Conservation (phyloP, 2,113 vertebrate species). For the Heterotis niloticus region DNA sequence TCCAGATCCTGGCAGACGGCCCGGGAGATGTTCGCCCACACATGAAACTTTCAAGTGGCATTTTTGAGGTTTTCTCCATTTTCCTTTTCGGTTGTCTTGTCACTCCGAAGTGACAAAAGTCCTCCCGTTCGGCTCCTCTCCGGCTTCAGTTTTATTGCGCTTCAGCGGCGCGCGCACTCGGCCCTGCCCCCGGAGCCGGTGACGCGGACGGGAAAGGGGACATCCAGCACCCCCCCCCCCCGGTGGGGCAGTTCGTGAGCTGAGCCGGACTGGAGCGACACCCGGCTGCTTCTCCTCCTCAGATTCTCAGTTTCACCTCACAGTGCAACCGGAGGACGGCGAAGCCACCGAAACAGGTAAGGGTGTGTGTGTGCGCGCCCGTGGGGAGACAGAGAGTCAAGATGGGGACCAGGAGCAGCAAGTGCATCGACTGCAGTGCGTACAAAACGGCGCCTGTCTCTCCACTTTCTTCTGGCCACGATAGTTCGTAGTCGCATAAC, state of each 20-base stretch:
- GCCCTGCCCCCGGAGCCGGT: conserved; percentile 4
- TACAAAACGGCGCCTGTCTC: not conserved
- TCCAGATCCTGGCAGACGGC: too few relatives aligned
- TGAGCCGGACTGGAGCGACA: too few relatives aligned
- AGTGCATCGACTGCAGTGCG: not conserved
- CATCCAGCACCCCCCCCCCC: conserved; percentile 3
- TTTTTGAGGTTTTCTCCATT: too few relatives aligned
- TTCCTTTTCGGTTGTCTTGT: too few relatives aligned
- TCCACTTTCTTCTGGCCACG: too few relatives aligned
- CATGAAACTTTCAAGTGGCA: too few relatives aligned
- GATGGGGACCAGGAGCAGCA: not conserved
- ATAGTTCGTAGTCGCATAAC: too few relatives aligned
- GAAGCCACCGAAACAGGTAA: not conserved
- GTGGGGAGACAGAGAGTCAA: not conserved
- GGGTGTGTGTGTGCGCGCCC: not conserved
- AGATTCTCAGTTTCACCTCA: too few relatives aligned
- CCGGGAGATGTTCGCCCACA: too few relatives aligned
- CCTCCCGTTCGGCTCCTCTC: not conserved
- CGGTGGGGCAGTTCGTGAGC: not conserved
- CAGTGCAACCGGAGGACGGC: conserved; percentile 12
- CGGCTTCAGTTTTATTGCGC: conserved; percentile 3
- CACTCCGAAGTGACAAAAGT: too few relatives aligned
- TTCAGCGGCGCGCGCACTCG: not conserved
- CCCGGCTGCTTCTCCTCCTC: too few relatives aligned
- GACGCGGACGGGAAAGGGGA: conserved; percentile 5